Base-by-base conservation (phyloP, 2,888 invertebrate species). In the Andrena bucephala region DNA sequence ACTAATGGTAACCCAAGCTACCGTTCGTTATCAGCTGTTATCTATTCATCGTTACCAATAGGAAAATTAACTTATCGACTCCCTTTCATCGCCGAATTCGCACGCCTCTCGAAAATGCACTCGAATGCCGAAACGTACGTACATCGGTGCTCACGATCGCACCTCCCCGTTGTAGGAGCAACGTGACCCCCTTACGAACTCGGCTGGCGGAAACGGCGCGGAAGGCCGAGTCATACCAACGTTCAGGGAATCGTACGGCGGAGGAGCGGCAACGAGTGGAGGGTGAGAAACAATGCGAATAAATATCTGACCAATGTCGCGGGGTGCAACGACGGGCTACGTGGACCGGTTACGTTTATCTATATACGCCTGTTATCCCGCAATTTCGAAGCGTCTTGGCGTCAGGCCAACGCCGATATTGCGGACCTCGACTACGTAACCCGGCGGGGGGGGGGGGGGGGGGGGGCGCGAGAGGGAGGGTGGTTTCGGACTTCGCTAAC, bases 341-440 rank as follows among this genome's bases (percentile, higher is more conserved):
- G 66, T 76, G 70, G 36, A 57, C 60, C 67, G 27, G 62, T 60
- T 57, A 52, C 59, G 67, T 83, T 83, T 77, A 76, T 81, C 74
- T 67, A 70, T 74, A 78, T 82, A 83, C 63, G 71, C 79, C 84
- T 82, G 85, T 87, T 88, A 89, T 89, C 87, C 88, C 70, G 85
- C 86, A 86, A 92, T 92, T 93, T 90, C 90, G 81, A 91, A 92
- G 89, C 89, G 87, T 89, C 89, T 90, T 93, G 93, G 93, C 93
- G 84, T 62, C 13, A 59, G 71, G 92, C 93, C 93, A 93, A 87
- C 83, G 78, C 86, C 85, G 89, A 92, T 92, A 92, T 90, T 88
- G 88, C 90, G 80, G 82, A 83, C 87, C 81, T 68, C 86, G 77
- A 69, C 85, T 83, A 82, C 79, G 84, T 87, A 81, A 57, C 85